Percentiles rank a stretch among this genome's conserved stretches.
Evolutionary conservation across 2,888 invertebrate genomes (phyloP).

Genomic region (Ennomos fuscantarius): DNA sequence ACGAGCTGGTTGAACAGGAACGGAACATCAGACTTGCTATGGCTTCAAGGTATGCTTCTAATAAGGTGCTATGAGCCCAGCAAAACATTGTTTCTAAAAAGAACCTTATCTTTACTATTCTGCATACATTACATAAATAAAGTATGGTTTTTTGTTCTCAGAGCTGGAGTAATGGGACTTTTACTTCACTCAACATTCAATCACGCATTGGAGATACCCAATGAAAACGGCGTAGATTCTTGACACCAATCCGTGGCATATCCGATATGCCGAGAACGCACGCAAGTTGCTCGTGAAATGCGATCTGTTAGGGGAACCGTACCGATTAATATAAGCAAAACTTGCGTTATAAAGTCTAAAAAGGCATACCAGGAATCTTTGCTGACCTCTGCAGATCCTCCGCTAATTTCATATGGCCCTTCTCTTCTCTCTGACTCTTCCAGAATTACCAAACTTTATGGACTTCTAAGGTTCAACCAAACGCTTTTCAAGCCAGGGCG

Average conservation of each 20-base stretch:
- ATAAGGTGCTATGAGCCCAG: neutral
- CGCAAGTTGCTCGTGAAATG: neutral
- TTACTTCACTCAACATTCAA: slow-evolving; percentile 99
- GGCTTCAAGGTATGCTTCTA: slow-evolving; percentile 75
- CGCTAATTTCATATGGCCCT: neutral
- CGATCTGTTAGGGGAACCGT: neutral
- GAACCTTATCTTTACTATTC: neutral
- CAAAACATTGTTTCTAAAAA: neutral
- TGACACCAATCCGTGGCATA: slow-evolving; percentile 28
- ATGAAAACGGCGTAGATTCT: slow-evolving; percentile 70
- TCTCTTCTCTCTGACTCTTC: too few species aligned
- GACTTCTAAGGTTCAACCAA: too few species aligned
- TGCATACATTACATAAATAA: neutral
- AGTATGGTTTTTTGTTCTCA: slow-evolving; percentile 46
- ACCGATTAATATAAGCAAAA: neutral
- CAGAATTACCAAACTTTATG: too few species aligned
- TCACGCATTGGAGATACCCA: slow-evolving; percentile 91
- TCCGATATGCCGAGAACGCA: neutral
- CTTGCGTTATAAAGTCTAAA: neutral
- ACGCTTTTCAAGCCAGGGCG: too few species aligned
- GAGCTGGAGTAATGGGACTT: slow-evolving; percentile 96
- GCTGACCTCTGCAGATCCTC: neutral
- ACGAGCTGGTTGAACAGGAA: slow-evolving; percentile 97
- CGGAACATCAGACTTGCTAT: slow-evolving; percentile 91
- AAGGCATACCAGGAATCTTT: neutral